phyloP scores from a whole-genome alignment of 2,888 invertebrate genomes.

The Liodrosophila aerea region DNA sequence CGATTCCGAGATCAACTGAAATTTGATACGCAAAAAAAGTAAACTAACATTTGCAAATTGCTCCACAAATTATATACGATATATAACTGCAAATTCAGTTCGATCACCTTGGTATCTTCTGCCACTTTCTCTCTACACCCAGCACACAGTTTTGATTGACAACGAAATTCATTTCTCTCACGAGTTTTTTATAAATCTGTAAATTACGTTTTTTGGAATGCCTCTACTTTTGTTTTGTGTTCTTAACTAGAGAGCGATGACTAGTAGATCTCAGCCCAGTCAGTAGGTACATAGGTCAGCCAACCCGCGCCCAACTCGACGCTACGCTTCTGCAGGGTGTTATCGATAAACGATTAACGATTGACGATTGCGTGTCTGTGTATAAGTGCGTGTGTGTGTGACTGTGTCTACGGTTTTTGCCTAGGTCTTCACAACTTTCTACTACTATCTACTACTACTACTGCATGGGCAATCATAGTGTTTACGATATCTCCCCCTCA shows the following conservation, averaged over 20 bases:
- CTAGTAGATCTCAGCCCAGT: constrained; percentile 20
- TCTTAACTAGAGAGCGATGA: constrained; percentile 22
- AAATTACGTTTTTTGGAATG: constrained; percentile 58
- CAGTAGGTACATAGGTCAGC: constrained; percentile 65
- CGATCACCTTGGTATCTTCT: constrained; percentile 35
- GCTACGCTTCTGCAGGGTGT: constrained; percentile 31
- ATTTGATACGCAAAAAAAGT: constrained; percentile 67
- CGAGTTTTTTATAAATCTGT: constrained; percentile 32
- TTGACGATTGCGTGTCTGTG: constrained; percentile 3
- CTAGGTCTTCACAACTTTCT: constrained; percentile 21
- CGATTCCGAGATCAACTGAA: constrained; percentile 64
- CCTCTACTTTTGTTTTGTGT: constrained; percentile 29
- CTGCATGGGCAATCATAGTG: constrained; percentile 55
- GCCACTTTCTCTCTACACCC: constrained; percentile 27
- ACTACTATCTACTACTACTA: constrained; percentile 12
- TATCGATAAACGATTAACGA: constrained; percentile 23
- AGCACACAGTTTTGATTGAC: constrained; percentile 34
- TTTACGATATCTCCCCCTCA: constrained; percentile 17
- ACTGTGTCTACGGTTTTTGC: constrained; percentile 24
- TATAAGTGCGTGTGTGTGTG: constrained; percentile 17
- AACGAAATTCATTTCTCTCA: constrained; percentile 11
- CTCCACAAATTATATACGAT: constrained; percentile 16
- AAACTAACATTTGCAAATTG: constrained; percentile 48
- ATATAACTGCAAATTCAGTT: constrained; percentile 38
- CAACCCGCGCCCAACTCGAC: constrained; percentile 80